These are phyloP conservation scores for Pyrochroa serraticornis DNA, from an alignment of 2,888 invertebrate genomes.

Conservation along the genomic window DNA sequence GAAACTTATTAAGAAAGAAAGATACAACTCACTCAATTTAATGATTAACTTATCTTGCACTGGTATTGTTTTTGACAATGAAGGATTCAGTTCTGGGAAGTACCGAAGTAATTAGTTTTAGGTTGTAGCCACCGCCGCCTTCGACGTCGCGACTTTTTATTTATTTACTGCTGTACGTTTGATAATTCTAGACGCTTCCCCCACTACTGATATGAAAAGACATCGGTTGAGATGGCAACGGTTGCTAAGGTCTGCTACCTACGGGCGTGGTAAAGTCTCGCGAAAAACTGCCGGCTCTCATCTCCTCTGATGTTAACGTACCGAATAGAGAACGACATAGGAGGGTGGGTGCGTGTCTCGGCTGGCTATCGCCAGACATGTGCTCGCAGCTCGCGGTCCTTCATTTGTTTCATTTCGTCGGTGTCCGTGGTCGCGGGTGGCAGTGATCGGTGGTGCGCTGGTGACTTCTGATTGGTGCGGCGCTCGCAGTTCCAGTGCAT, in stretches of 20 bases:
- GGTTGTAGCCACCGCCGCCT: constrained; percentile 2
- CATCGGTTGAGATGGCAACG: constrained; percentile 49
- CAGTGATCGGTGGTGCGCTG: neutral
- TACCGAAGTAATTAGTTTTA: neutral
- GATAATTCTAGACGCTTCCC: constrained; percentile 25
- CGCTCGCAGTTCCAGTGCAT: neutral
- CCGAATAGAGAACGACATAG: constrained; percentile 17
- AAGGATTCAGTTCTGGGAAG: too few species aligned
- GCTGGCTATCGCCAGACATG: constrained; percentile 23
- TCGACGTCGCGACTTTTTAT: neutral
- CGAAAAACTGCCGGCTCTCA: constrained; percentile 27
- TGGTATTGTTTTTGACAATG: too few species aligned
- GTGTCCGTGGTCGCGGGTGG: constrained; percentile 7
- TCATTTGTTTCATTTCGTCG: constrained; percentile 20
- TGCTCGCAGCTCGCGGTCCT: constrained; percentile 27
- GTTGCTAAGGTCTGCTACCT: constrained; percentile 48
- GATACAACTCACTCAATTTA: too few species aligned
- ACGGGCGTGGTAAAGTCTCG: constrained; percentile 36
- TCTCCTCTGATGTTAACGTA: constrained; percentile 13
- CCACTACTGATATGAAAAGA: constrained; percentile 29
- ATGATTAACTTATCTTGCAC: too few species aligned
- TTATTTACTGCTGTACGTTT: neutral
- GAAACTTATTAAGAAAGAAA: too few species aligned
- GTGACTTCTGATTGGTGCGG: neutral
- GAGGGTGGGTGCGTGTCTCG: constrained; percentile 4